Conservation (phyloP, 2,113 vertebrate species). For the Strigops habroptila region DNA sequence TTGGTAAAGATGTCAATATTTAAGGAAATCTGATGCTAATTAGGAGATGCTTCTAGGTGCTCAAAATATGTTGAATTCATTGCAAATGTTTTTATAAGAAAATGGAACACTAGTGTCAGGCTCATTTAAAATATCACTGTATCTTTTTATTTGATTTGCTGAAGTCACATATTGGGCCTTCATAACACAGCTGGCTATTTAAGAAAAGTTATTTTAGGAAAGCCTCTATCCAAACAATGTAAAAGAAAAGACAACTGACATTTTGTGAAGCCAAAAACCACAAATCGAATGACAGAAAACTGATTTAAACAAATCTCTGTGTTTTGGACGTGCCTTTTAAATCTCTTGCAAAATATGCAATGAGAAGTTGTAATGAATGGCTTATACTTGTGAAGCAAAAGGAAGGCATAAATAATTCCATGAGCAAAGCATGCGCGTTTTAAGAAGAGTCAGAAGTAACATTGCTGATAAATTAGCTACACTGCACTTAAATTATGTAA, state of each 20-base stretch:
- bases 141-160: constrained; percentile 63
- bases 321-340: not conserved
- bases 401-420: constrained; percentile 42
- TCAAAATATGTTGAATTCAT: constrained; percentile 37
- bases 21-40: constrained; percentile 37
- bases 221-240: constrained; percentile 39
- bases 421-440: constrained; percentile 36
- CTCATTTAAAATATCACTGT: constrained; percentile 56
- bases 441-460: constrained; percentile 44
- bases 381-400: not conserved
- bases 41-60: constrained; percentile 40
- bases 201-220: constrained; percentile 64
- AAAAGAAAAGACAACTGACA: constrained; percentile 38
- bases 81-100: constrained; percentile 58
- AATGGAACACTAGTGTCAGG: constrained; percentile 48
- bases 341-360: not conserved
- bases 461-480: constrained; percentile 46
- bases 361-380: not conserved
- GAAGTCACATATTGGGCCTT: constrained; percentile 53
- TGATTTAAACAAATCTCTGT: constrained; percentile 16
- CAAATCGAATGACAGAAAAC: constrained; percentile 35
- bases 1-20: not conserved
- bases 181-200: constrained; percentile 35
- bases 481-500: constrained; percentile 47
- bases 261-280: constrained; percentile 46